Percentiles rank a stretch among this genome's conserved stretches.
Evolutionary conservation across 1,140 invertebrate genomes (phyloP).

Genomic region (Drosophila ohnishii): DNA sequence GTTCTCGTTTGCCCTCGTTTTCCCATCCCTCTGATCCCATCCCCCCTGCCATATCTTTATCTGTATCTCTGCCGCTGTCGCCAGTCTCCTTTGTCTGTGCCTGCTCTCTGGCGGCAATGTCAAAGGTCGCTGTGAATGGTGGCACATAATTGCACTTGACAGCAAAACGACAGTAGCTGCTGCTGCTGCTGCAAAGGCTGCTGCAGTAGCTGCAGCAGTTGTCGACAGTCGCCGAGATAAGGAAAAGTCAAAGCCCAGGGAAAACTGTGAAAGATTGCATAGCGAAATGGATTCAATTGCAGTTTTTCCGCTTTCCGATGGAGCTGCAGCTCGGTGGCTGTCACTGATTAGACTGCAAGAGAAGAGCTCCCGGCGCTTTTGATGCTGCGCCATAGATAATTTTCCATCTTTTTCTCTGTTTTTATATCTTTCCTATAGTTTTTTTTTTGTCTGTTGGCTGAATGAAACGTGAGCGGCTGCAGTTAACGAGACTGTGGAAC

Average conservation of each 20-base stretch:
- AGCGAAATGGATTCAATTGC: slow-evolving; percentile 74
- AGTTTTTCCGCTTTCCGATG: slow-evolving; percentile 45
- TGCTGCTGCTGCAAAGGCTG: slow-evolving; percentile 17
- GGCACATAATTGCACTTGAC: slow-evolving; percentile 58
- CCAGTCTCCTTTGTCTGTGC: slow-evolving; percentile 40
- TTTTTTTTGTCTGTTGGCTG: background rate
- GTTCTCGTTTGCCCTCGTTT: background rate
- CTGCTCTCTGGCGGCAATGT: slow-evolving; percentile 54
- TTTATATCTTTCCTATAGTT: background rate
- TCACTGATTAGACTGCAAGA: slow-evolving; percentile 62
- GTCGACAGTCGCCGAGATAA: slow-evolving; percentile 47
- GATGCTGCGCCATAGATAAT: slow-evolving; percentile 68
- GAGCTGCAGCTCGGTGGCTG: slow-evolving; percentile 43
- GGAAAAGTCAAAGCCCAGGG: slow-evolving; percentile 45
- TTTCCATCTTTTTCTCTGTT: slow-evolving; percentile 53
- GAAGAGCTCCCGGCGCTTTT: slow-evolving; percentile 53
- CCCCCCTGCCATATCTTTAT: slow-evolving; percentile 3
- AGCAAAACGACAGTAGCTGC: slow-evolving; percentile 45
- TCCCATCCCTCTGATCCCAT: background rate
- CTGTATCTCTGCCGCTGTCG: slow-evolving; percentile 18
- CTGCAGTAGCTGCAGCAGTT: slow-evolving; percentile 19
- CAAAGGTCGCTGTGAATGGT: slow-evolving; percentile 63
- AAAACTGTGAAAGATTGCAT: slow-evolving; percentile 75
- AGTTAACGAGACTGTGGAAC: slow-evolving; percentile 63
- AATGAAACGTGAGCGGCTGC: slow-evolving; percentile 65